phyloP scores from a whole-genome alignment of 2,797 vertebrate species.

The Rhynchotus rufescens region DNA sequence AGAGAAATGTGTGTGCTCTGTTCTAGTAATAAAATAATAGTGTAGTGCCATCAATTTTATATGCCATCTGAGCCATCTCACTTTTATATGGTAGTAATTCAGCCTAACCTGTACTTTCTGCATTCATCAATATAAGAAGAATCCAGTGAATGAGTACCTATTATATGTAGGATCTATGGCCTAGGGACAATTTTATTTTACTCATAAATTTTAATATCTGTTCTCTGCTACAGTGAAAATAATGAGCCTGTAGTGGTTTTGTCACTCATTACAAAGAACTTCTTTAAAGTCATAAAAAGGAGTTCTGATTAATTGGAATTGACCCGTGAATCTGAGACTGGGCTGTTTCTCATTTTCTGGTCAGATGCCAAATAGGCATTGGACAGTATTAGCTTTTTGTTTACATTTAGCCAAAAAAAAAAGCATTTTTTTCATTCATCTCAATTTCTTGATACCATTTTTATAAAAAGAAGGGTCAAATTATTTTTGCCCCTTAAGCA shows the following conservation, averaged over 20 bases:
- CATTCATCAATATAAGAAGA: conserved; percentile 29
- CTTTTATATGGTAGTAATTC: conserved; percentile 43
- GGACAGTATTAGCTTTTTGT: not conserved
- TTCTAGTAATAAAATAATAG: conserved; percentile 10
- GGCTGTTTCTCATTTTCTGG: not conserved
- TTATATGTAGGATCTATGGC: conserved; percentile 23
- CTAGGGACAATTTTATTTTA: conserved; percentile 59
- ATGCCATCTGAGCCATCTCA: conserved; percentile 17
- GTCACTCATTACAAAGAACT: not conserved
- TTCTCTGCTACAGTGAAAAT: conserved; percentile 29
- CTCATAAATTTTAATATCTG: conserved; percentile 56
- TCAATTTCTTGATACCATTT: not conserved
- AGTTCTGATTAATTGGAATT: not conserved
- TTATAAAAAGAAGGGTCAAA: not conserved
- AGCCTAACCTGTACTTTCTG: conserved; percentile 26
- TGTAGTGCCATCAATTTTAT: not conserved
- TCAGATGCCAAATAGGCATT: not conserved
- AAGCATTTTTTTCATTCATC: not conserved
- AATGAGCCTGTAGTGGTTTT: conserved; percentile 45
- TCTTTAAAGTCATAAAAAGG: not conserved
- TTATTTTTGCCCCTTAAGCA: not conserved
- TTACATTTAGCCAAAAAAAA: not conserved
- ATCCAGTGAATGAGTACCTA: not conserved
- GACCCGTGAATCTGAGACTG: not conserved
- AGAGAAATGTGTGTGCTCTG: not conserved